Evolutionary conservation across 2,888 invertebrate genomes (phyloP).

Genomic region (Drosophila subquinaria): DNA sequence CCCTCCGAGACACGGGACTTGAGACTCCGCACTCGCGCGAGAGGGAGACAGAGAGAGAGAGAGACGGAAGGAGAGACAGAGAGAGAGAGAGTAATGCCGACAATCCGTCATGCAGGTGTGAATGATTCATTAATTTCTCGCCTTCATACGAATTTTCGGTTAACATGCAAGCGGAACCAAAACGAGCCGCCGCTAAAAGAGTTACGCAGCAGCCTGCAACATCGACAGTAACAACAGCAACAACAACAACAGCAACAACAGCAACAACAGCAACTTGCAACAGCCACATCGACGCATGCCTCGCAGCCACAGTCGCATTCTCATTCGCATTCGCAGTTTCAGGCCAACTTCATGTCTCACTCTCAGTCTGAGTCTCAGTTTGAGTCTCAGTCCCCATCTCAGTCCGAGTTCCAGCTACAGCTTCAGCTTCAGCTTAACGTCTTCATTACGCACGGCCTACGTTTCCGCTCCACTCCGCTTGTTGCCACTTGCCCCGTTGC

Average conservation of each 20-base stretch:
- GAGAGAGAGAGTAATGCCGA: conserved; percentile 76
- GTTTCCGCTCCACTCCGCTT: conserved; percentile 47
- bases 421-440: conserved; percentile 69
- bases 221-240: background rate
- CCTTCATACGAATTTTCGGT: conserved; percentile 83
- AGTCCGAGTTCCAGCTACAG: conserved; percentile 10
- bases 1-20: conserved; percentile 41
- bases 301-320: conserved; percentile 50
- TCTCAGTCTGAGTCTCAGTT: conserved; percentile 5
- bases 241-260: background rate
- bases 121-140: conserved; percentile 85
- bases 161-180: conserved; percentile 81
- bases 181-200: conserved; percentile 76
- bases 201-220: conserved; percentile 66
- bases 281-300: conserved; percentile 61
- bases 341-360: conserved; percentile 2
- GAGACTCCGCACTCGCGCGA: conserved; percentile 11
- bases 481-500: conserved; percentile 28
- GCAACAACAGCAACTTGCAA: conserved; percentile 22
- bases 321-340: conserved; percentile 53
- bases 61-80: conserved; percentile 12
- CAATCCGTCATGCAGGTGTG: conserved; percentile 85
- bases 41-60: background rate
- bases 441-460: conserved; percentile 78
- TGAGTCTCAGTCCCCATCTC: conserved; percentile 5